Evolutionary conservation across 92 coral and sea anemone species (phyloP), one percentile per base, ranked within the genome.

Genomic region (Epizoanthus stellaris): DNA sequence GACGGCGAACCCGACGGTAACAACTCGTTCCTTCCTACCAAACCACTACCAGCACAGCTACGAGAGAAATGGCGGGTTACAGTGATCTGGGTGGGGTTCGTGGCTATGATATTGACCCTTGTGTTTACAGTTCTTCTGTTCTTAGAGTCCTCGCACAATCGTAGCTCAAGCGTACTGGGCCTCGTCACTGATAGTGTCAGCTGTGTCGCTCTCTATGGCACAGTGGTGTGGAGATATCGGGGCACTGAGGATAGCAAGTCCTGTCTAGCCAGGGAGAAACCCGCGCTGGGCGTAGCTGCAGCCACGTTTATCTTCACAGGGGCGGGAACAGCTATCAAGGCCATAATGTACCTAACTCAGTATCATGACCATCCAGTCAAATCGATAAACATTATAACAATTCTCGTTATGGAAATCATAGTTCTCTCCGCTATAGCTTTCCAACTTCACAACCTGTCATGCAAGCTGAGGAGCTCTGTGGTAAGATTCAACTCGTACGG

Each of bases 191-290:
- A 40, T 43, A 70, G 43, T 16, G 14, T 70, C 56, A 16, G 76
- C 56, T 42, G 76, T 4, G 76, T 70, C 39, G 4, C 39, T 70
- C 76, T 70, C 56, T 70, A 70, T 12, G 21, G 76, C 6, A 15
- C 76, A 8, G 10, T 70, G 52, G 57, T 70, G 75, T 70, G 75
- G 75, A 3, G 75, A 70, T 70, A 40, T 70, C 76, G 58, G 30
- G 58, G 7, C 36, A 70, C 34, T 8, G 76, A 70, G 20, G 58
- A 52, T 52, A 1, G 15, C 11, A 10, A 19, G 8, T 43, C 58
- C 14, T 52, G 56, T 15, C 34, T 5, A 34, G 4, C 76, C 21
- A 52, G 58, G 25, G 76, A 70, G 34, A 40, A 30, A 17, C 17
- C 6, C 43, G 3, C 45, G 39, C 19, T n/a, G 25, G 34, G 76